Evolutionary conservation across 2,797 vertebrate genomes (phyloP).

Genomic region (Lacerta viridis): DNA sequence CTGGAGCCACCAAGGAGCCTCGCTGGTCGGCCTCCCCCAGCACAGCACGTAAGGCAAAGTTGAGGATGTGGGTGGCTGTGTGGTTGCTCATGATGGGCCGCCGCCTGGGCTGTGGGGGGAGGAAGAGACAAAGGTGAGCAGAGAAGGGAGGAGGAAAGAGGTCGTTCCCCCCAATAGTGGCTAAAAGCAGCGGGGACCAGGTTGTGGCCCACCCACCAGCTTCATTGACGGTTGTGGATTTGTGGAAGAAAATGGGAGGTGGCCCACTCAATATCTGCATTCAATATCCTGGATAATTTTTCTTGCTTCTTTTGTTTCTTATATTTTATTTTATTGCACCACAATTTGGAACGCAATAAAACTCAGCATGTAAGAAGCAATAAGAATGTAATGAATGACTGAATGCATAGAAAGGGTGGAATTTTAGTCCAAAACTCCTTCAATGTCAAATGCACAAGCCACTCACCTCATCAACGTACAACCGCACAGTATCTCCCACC

Average conservation of each 20-base stretch:
- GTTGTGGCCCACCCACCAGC: too few relatives aligned
- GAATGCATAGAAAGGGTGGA: neutral
- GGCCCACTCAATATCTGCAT: too few relatives aligned
- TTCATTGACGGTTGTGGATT: too few relatives aligned
- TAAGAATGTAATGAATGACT: neutral
- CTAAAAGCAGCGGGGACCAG: too few relatives aligned
- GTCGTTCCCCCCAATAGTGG: neutral
- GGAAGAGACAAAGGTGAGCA: neutral
- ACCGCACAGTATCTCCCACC: constrained; percentile 89
- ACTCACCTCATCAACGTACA: constrained; percentile 94
- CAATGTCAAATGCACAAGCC: neutral
- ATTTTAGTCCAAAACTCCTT: neutral
- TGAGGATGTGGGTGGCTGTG: constrained; percentile 96
- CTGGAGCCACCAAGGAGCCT: constrained; percentile 93
- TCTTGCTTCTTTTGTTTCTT: too few relatives aligned
- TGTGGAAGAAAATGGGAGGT: too few relatives aligned
- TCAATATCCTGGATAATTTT: too few relatives aligned
- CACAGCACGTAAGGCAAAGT: constrained; percentile 92
- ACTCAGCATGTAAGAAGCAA: neutral
- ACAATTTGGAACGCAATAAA: too few relatives aligned
- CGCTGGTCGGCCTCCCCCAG: constrained; percentile 96
- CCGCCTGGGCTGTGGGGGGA: constrained; percentile 85
- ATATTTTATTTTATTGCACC: too few relatives aligned
- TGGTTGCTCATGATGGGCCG: constrained; percentile 97
- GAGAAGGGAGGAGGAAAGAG: neutral